Base-by-base conservation (phyloP, 2,113 vertebrate species). In the Chauna torquata region DNA sequence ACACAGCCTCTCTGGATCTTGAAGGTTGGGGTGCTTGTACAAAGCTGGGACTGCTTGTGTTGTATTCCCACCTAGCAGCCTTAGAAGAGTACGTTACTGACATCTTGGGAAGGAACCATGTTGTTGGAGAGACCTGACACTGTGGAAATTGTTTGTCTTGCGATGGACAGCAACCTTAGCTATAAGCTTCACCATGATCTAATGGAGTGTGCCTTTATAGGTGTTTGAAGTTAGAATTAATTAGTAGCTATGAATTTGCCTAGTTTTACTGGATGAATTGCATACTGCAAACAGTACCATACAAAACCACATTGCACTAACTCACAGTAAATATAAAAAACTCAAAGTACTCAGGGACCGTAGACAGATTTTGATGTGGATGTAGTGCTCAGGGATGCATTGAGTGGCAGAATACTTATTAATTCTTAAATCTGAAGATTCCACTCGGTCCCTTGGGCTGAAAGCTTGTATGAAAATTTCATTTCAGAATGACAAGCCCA, bases 391-490 rank as follows among this genome's bases (percentile, higher is more conserved):
- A 49, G 20, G 32, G 38, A 84, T 74, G 45, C 19, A 69, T 3
- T 80, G 81, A 96, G 24, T 85, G 86, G 65, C 83, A 94, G 70
- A 72, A 80, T 49, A 75, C 86, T 94, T 91, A 83, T 68, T 58
- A 94, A 94, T 86, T 95, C 65, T 96, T 94, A 94, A 94, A 92
- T 89, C 52, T 87, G 81, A 91, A 45, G 81, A 94, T 91, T 54
- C 49, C 8, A 12, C 62, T 87, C 62, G 66, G 74, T 85, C 94
- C 45, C 74, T 38, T 92, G 86, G 83, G 88, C 34, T 66, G 77
- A 79, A 85, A 91, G 70, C 78, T 69, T 91, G 49, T 80, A 87
- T 82, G 86, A 89, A 91, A 94, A 92, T 94, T 92, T 94, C 52
- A 89, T 95, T 91, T 94, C 65, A 92, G 89, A 91, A 94, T 88